A percentile compares a stretch with the other conserved stretches of the same genome.
Conservation (phyloP, 37 sponge, comb jelly and placozoan species). For the Geodia barretti region DNA sequence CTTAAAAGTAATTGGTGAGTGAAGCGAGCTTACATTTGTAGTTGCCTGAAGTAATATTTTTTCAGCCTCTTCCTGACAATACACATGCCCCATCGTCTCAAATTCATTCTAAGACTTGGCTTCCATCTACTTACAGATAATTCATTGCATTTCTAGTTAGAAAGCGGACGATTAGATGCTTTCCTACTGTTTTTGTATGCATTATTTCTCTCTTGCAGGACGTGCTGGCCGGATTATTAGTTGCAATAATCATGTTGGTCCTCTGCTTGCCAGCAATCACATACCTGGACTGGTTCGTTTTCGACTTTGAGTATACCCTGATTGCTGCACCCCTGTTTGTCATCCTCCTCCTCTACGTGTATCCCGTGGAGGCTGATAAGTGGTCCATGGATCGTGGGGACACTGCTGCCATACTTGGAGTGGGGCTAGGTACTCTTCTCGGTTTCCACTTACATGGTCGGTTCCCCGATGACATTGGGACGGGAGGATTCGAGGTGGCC, state of each 20-base stretch:
- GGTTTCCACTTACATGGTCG: slow-evolving; percentile 44
- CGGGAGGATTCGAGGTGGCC: slow-evolving; percentile 37
- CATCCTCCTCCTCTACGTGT: slow-evolving; percentile 72
- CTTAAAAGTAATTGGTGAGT: too few relatives aligned
- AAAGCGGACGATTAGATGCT: too few relatives aligned
- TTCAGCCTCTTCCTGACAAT: too few relatives aligned
- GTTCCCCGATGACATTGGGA: slow-evolving; percentile 57
- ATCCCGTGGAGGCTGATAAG: slow-evolving; percentile 70
- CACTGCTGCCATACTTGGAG: slow-evolving; percentile 83
- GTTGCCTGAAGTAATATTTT: too few relatives aligned
- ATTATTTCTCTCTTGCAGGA: too few relatives aligned
- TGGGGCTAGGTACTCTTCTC: slow-evolving; percentile 36
- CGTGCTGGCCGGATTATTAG: slow-evolving; percentile 65
- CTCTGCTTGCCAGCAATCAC: slow-evolving; percentile 25
- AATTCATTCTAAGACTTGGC: too few relatives aligned
- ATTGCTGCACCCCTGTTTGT: slow-evolving; percentile 16
- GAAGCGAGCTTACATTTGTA: too few relatives aligned
- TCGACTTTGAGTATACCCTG: slow-evolving; percentile 18
- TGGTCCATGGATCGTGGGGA: slow-evolving; percentile 94
- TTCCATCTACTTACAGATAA: too few relatives aligned
- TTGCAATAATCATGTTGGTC: slow-evolving; percentile 64
- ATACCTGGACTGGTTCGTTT: slow-evolving; percentile 53
- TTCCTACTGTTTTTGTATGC: too few relatives aligned
- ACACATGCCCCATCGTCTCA: too few relatives aligned
- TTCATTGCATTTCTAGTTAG: too few relatives aligned